Base-by-base conservation (phyloP, 2,888 invertebrate genomes). In the Harpalus rubripes region DNA sequence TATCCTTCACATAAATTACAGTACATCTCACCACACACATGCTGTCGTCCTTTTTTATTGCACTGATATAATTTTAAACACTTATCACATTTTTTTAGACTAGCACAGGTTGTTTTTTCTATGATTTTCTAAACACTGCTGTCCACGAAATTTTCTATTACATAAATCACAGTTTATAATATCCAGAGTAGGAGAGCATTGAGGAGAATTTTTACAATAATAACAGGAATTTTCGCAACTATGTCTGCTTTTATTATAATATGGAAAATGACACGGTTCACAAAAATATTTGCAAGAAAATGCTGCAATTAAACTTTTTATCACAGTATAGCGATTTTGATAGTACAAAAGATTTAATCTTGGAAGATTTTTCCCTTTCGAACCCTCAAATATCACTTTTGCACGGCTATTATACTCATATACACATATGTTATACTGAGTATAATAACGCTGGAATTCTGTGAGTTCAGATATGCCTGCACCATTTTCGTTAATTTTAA, bases 221-320 rank as follows among this genome's bases (percentile, higher is more conserved):
- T 15, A n/a, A n/a, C n/a, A 86, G 0, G 58, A 44, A 74, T 32
- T 86, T 65, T 58, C 85, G 81, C 86, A 86, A 16, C 61, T 52
- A 82, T 86, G 87, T 83, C 16, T 22, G 74, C 72, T 16, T 26
- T 86, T 87, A 6, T 76, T 7, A 16, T 87, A 59, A 80, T 86
- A 88, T 0, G 87, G 86, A 10, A 85, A 79, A 63, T 87, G 85
- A 82, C 88, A 88, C 32, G 59, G 39, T 74, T 87, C 87, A 80
- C 88, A 89, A 76, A 84, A 88, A 85, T 88, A 89, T 1, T 7
- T 44, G 52, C 86, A 86, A 7, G 85, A 85, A 68, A 88, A 88
- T 7, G 87, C 87, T 7, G 87, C 86, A 5, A 88, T 88, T 8
- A 88, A 74, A 52, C 87, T 87, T 1, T 41, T 81, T 15, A 65